These are phyloP conservation scores for Drosophila recens DNA, from an alignment of 2,888 invertebrate species.

Conservation along the genomic window DNA sequence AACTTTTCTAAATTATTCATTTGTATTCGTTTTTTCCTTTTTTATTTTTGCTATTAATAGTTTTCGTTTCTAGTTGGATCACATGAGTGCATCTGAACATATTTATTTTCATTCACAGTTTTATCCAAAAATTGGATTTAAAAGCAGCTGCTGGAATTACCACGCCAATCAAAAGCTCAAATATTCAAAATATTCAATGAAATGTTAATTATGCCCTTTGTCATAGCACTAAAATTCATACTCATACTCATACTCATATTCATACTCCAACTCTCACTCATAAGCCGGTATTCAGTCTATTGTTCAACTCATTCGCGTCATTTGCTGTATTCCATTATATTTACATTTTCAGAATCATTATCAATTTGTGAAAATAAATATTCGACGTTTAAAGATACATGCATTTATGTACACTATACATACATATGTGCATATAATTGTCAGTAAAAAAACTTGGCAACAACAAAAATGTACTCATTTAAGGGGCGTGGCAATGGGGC, in stretches of 20 bases:
- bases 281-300: not conserved
- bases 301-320: constrained; percentile 10
- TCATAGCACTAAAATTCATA: constrained; percentile 5
- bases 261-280: not conserved
- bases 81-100: no score
- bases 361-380: not conserved
- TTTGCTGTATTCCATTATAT: constrained; percentile 12
- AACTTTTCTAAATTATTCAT: no score
- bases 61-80: no score
- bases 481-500: constrained; percentile 6
- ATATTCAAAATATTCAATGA: constrained; percentile 64
- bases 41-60: no score
- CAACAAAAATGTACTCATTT: no score
- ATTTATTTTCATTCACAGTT: not conserved
- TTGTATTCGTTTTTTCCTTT: no score
- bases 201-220: constrained; percentile 66
- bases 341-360: not conserved
- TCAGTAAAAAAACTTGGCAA: not conserved
- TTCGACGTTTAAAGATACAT: not conserved
- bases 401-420: not conserved
- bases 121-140: constrained; percentile 5
- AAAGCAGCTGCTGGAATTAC: constrained; percentile 47
- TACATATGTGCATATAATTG: not conserved
- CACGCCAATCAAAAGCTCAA: constrained; percentile 61
- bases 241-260: not conserved